Percentiles rank a stretch among this genome's conserved stretches.
These are phyloP conservation scores for cattle (Bos taurus) DNA, from an alignment of 2,113 vertebrate species.

Conservation along the genomic window ARS-UCD2.0 NC_037338.1:42462001-42462500, in stretches of 20 bases:
- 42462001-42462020: not conserved
- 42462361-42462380: not conserved
- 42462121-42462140: not conserved
- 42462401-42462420: not conserved
- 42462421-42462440: not conserved
- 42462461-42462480: constrained; percentile 37
- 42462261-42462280: not conserved
- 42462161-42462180: not conserved
- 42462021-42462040: not conserved
- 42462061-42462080: not conserved
- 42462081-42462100: not conserved
- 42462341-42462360: not conserved
- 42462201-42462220: not conserved
- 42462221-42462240: not conserved
- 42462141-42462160: not conserved
- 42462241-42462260: not conserved
- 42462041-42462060: not conserved
- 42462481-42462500: constrained; percentile 41
- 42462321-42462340: not conserved
- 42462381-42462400: not conserved
- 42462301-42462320: not conserved
- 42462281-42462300: not conserved
- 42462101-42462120: not conserved
- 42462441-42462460: not conserved
- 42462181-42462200: not conserved